These are phyloP conservation scores for Euspilapteryx auroguttella DNA, from an alignment of 2,888 invertebrate genomes.

Conservation along the genomic window DNA sequence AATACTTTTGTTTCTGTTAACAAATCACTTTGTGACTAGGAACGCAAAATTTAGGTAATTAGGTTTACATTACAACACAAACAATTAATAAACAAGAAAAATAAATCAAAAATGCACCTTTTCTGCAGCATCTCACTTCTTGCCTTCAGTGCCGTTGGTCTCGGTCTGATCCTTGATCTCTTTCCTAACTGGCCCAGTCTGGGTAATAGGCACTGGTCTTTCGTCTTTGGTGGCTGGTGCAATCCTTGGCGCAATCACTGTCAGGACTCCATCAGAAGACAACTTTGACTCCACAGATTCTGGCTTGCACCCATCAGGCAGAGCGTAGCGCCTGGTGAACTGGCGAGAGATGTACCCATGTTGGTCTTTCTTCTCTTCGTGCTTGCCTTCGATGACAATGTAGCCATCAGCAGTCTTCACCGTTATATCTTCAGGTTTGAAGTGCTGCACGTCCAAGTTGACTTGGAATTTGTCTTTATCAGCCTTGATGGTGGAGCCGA, in stretches of 20 bases:
- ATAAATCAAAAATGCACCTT: too few relatives aligned
- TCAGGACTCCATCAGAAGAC: constrained; percentile 75
- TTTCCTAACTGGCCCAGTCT: constrained; percentile 56
- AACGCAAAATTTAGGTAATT: too few relatives aligned
- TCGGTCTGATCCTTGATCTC: constrained; percentile 37
- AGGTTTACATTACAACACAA: too few relatives aligned
- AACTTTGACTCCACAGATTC: constrained; percentile 68
- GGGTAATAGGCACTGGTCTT: constrained; percentile 57
- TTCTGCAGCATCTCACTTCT: too few relatives aligned
- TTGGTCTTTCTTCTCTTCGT: constrained; percentile 73
- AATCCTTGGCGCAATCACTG: constrained; percentile 62
- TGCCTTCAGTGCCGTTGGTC: too few relatives aligned
- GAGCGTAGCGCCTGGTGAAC: constrained; percentile 68
- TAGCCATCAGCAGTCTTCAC: constrained; percentile 71
- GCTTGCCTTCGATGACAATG: constrained; percentile 73
- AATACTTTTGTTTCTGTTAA: too few relatives aligned
- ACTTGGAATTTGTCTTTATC: constrained; percentile 63
- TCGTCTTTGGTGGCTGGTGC: constrained; percentile 25
- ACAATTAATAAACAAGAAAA: too few relatives aligned
- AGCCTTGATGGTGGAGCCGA: constrained; percentile 44
- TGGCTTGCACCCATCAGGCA: constrained; percentile 72
- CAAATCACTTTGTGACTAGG: too few relatives aligned
- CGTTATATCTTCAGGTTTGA: constrained; percentile 70
- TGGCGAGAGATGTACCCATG: constrained; percentile 73
- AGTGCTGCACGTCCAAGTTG: constrained; percentile 73